Base-by-base conservation (phyloP, 2,113 vertebrate genomes). In the Chloropsis hardwickii region DNA sequence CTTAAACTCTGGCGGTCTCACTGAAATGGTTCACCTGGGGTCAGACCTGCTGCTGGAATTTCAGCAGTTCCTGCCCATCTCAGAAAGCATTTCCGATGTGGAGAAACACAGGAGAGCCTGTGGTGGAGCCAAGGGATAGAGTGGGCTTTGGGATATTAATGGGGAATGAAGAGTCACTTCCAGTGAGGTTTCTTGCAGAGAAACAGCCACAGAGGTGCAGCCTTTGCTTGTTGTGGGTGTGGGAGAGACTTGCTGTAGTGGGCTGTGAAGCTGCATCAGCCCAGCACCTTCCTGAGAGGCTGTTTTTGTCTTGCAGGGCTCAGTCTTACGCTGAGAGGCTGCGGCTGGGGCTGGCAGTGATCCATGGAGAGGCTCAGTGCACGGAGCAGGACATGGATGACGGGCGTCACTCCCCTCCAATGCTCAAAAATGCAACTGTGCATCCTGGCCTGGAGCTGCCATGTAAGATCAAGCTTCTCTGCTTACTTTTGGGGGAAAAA, bases 341-440 rank as follows among this genome's bases (percentile, higher is more conserved):
- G 70, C 99, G 99, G 24, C 97, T 99, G 92, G 99, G 99, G 13
- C 96, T 99, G 70, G 99, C 99, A 9, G 99, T 99, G 80, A 99
- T 99, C 96, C 99, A 99, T 0, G 99, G 99, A 3, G 99, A 99
- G 95, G 99, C 99, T 13, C 99, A 99, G 98, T 99, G 99, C 37
- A 98, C 99, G 0, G 99, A 99, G 97, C 99, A 99, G 8, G 99
- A 99, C 97, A 99, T 99, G 99, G 99, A 99, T 1, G 99, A 99
- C 0, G 99, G 99, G 5, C 98, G 99, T 8, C 99, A 99, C 94
- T 99, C 99, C 31, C 99, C 99, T 10, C 99, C 99, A 0, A 99
- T 98, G 91, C 99, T 99, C 72, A 99, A 99, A 97, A 99, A 99
- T 64, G 98, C 98, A 13, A 98, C 98, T 0, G 98, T 99, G 80